Percentiles rank a stretch among this genome's conserved stretches.
phyloP scores from a whole-genome alignment of 30 jellyfish, hydroid and myxozoan genomes.

The Pelagia noctiluca region DNA sequence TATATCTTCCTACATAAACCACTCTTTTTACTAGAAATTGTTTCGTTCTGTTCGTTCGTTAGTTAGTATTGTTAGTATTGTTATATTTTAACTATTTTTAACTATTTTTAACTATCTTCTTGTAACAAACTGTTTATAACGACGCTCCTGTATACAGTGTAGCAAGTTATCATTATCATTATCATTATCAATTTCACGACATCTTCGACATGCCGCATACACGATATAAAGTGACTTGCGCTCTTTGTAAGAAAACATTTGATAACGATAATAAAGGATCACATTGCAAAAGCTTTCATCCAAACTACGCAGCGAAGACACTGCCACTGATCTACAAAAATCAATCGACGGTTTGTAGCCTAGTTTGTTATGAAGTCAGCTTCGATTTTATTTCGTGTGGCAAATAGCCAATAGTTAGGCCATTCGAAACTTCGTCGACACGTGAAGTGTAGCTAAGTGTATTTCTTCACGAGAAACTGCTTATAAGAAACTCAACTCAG shows the following conservation, averaged over 20 bases:
- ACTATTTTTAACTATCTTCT: too few relatives aligned
- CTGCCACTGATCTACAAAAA: constrained; percentile 57
- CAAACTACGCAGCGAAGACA: constrained; percentile 59
- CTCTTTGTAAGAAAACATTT: constrained; percentile 59
- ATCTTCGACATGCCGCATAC: constrained; percentile 58
- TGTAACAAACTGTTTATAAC: too few relatives aligned
- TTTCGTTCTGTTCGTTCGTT: too few relatives aligned
- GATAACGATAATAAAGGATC: constrained; percentile 64
- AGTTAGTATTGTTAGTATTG: too few relatives aligned
- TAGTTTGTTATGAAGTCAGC: constrained; percentile 18
- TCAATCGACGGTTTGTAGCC: constrained; percentile 58
- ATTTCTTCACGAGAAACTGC: not conserved
- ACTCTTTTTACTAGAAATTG: too few relatives aligned
- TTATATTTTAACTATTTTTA: too few relatives aligned
- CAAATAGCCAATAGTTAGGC: constrained; percentile 17
- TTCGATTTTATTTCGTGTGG: constrained; percentile 30
- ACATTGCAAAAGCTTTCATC: constrained; percentile 66
- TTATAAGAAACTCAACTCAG: not conserved
- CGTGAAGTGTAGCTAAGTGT: constrained; percentile 30
- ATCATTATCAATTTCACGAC: too few relatives aligned
- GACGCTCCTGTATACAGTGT: too few relatives aligned
- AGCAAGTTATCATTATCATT: too few relatives aligned
- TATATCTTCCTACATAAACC: too few relatives aligned
- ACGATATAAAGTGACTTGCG: constrained; percentile 65
- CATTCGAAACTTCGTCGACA: constrained; percentile 25